A percentile compares a stretch with the other conserved stretches of the same genome.
These are phyloP conservation scores for Formica selysi DNA, from an alignment of 1,140 invertebrate genomes.

Conservation along the genomic window DNA sequence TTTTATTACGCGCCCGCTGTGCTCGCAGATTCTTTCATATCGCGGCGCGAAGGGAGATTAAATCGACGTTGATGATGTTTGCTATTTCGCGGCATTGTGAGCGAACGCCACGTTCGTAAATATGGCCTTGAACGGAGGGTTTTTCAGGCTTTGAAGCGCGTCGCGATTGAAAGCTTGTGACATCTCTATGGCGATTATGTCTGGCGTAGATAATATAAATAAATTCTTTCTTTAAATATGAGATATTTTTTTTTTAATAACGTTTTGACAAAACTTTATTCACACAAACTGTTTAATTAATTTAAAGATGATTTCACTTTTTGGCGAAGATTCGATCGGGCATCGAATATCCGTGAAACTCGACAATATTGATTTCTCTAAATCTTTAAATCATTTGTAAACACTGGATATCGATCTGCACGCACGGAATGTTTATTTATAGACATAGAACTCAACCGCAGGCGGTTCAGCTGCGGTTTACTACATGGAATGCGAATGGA, in stretches of 20 bases:
- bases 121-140: not conserved
- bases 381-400: not conserved
- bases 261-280: not conserved
- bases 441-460: not conserved
- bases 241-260: not conserved
- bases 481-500: not conserved
- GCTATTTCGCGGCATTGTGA: constrained; percentile 58
- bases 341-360: not conserved
- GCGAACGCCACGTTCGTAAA: constrained; percentile 40
- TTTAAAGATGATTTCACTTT: not conserved
- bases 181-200: constrained; percentile 16
- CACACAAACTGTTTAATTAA: no score
- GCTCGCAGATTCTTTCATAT: constrained; percentile 54
- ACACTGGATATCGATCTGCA: not conserved
- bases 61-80: constrained; percentile 57
- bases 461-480: not conserved
- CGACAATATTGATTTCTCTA: not conserved
- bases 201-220: not conserved
- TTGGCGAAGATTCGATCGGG: not conserved
- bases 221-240: not conserved
- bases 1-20: constrained; percentile 57
- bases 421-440: constrained; percentile 12
- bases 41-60: constrained; percentile 48
- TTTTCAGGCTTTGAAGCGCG: constrained; percentile 9
- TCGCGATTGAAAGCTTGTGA: not conserved